These are phyloP conservation scores for Microtus montanus DNA, from an alignment of 2,113 vertebrate species.

Conservation along the genomic window DNA sequence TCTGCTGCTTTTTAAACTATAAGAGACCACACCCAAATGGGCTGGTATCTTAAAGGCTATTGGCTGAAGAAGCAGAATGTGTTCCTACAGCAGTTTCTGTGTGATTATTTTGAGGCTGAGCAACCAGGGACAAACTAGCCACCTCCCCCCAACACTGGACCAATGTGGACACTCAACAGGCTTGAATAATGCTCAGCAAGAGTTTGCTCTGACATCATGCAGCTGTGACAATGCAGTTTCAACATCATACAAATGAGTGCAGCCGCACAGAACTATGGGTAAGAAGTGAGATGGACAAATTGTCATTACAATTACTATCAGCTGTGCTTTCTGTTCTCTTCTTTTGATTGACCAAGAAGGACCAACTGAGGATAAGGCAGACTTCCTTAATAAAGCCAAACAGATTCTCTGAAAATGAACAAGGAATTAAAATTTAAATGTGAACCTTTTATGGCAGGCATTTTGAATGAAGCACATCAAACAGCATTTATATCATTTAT, in stretches of 20 bases:
- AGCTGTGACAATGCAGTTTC: background rate
- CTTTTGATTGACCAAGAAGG: conserved; percentile 23
- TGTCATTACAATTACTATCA: conserved; percentile 29
- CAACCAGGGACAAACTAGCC: too few species aligned
- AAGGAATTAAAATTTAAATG: conserved; percentile 31
- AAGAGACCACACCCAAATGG: too few species aligned
- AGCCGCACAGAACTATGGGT: background rate
- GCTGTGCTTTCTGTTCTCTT: conserved; percentile 47
- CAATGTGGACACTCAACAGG: background rate
- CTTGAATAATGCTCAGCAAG: background rate
- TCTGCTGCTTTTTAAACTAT: too few species aligned
- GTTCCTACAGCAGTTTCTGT: too few species aligned
- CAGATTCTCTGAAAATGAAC: background rate
- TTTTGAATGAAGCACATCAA: background rate
- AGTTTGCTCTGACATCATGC: background rate
- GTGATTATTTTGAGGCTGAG: too few species aligned
- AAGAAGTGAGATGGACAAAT: conserved; percentile 9
- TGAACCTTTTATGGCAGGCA: background rate
- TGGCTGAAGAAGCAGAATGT: too few species aligned
- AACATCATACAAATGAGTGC: conserved; percentile 9
- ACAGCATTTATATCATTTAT: background rate
- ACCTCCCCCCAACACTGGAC: background rate
- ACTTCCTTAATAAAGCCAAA: conserved; percentile 42
- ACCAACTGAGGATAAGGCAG: conserved; percentile 18
- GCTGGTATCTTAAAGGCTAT: too few species aligned